Base-by-base conservation (phyloP, 2,113 vertebrate genomes). In the Ammodramus savannarum region DNA sequence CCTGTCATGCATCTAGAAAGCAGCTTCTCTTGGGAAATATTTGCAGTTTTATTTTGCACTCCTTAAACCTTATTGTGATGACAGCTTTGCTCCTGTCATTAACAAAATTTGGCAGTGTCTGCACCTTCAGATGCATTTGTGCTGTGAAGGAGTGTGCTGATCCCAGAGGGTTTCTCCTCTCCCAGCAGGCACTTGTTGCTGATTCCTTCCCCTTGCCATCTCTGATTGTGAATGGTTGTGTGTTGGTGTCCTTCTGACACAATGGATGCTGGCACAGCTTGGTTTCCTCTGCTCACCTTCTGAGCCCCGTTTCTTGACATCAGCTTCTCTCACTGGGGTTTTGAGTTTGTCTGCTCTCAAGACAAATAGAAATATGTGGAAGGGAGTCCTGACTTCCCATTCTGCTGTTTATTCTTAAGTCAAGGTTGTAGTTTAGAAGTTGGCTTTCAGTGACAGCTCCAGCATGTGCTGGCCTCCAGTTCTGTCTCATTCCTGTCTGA, bases 351-450 rank as follows among this genome's bases (percentile, higher is more conserved):
- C 46, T 74, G 21, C 34, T 87, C 69, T 51, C 34, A 20, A 82
- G 38, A 29, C 58, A 85, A 81, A 66, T 36, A 59, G 57, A 55
- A 91, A 52, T 67, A 44, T 12, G 13, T 85, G 44, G 21, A 83
- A 80, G 17, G 62, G 62, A 93, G 62, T 61, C 52, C 31, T 84
- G 17, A 61, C 63, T 85, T 96, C 10, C 61, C 59, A 51, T 89
- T 90, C 46, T 91, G 49, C 62, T 82, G 16, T 88, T 93, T 93
- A 19, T 96, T 90, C 58, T 73, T 31, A 49, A 68, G 49, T 91
- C 85, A 86, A 46, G 84, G 67, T 61, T 95, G 78, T 65, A 57
- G 71, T 66, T 34, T 52, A 34, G 61, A 52, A 52, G 46, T 79
- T 87, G 94, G 82, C 34, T 85, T 34, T 93, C 67, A 79, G 49